Percentiles rank a stretch among this genome's conserved stretches.
phyloP scores from a whole-genome alignment of 2,797 vertebrate species.

The Chromis chromis region DNA sequence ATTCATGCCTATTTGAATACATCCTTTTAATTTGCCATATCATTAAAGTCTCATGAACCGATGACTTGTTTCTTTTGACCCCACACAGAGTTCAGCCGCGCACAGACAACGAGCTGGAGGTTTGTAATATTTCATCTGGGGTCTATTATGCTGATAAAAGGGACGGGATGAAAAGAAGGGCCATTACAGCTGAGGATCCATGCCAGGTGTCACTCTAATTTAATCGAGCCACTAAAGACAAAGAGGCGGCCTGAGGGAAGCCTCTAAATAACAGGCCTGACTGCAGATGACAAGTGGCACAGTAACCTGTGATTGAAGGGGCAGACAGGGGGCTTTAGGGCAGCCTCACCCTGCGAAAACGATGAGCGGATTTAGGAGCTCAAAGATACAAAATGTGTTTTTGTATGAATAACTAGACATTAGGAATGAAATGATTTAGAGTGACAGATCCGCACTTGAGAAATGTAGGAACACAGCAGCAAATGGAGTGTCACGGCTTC shows the following conservation, averaged over 20 bases:
- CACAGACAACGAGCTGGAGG: constrained; percentile 34
- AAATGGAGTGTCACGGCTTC: constrained; percentile 5
- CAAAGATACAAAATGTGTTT: constrained; percentile 5
- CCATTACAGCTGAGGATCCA: constrained; percentile 61
- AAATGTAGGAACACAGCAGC: neutral
- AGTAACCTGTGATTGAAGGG: constrained; percentile 61
- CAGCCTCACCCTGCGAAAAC: constrained; percentile 28
- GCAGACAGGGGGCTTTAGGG: constrained; percentile 49
- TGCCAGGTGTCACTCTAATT: constrained; percentile 77
- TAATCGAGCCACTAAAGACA: constrained; percentile 76
- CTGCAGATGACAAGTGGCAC: constrained; percentile 69
- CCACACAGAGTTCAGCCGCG: constrained; percentile 45
- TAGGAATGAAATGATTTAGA: constrained; percentile 19
- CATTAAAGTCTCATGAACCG: constrained; percentile 51
- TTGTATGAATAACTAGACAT: constrained; percentile 6
- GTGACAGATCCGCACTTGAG: constrained; percentile 1
- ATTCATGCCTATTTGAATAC: constrained; percentile 54
- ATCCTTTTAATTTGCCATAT: constrained; percentile 61
- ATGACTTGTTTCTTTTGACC: constrained; percentile 51
- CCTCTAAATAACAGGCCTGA: constrained; percentile 67
- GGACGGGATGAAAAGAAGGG: constrained; percentile 62
- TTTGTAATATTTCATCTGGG: constrained; percentile 70
- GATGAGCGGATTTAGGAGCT: constrained; percentile 27
- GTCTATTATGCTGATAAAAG: constrained; percentile 71
- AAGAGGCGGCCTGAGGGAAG: constrained; percentile 66